Percentiles rank a stretch among this genome's conserved stretches.
phyloP scores from a whole-genome alignment of 2,113 vertebrate genomes.

The Dendrocopos noguchii region DNA sequence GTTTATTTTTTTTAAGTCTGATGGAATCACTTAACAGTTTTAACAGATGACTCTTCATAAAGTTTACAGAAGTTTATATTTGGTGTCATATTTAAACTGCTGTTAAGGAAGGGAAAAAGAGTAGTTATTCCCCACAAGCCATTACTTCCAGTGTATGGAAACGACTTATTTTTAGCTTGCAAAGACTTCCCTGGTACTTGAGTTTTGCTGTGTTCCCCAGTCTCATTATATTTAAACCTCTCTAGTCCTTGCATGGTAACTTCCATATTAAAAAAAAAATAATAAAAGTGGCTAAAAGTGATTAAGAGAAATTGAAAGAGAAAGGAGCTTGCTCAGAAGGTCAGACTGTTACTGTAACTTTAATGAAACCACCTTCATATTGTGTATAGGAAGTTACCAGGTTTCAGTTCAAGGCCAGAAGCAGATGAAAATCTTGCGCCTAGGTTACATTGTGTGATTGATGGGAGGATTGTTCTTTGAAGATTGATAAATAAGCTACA shows the following conservation, averaged over 20 bases:
- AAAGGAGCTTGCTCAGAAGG: background rate
- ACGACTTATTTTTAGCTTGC: background rate
- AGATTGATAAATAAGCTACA: background rate
- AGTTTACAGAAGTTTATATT: background rate
- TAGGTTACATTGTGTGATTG: background rate
- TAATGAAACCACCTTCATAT: fast-evolving
- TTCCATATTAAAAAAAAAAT: background rate
- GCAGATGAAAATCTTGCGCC: background rate
- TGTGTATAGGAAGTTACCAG: background rate
- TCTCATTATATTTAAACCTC: background rate
- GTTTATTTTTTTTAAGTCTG: background rate
- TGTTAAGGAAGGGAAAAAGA: background rate
- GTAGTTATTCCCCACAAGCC: background rate
- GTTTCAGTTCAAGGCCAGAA: background rate
- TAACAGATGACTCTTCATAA: background rate
- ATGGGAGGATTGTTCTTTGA: background rate
- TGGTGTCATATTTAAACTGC: background rate
- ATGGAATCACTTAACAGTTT: background rate
- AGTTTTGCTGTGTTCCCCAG: background rate
- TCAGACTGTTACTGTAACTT: background rate
- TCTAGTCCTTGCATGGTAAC: background rate
- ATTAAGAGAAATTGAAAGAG: background rate
- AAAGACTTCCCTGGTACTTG: background rate
- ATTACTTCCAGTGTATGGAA: background rate
- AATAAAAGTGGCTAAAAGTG: background rate